Evolutionary conservation across 2,113 vertebrate species (phyloP).

Genomic region (Scatophagus argus): DNA sequence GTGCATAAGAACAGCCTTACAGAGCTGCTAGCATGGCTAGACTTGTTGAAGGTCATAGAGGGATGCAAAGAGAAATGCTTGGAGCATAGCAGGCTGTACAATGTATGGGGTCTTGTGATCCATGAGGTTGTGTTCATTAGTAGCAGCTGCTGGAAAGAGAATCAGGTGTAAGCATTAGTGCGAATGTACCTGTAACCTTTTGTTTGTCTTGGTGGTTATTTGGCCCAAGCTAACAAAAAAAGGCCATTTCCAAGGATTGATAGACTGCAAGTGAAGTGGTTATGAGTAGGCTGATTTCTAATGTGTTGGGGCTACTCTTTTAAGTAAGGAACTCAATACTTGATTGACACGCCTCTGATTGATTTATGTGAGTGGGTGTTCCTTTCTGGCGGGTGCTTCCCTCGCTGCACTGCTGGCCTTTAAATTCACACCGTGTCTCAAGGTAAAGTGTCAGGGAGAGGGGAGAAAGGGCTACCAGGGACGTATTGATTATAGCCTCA

Average conservation of each 20-base stretch:
- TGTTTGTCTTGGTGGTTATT: background rate
- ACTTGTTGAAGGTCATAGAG: constrained; percentile 43
- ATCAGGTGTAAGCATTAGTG: background rate
- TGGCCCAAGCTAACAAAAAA: background rate
- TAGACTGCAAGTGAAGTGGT: constrained; percentile 1
- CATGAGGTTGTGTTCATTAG: background rate
- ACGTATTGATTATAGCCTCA: constrained; percentile 74
- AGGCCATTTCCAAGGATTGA: constrained; percentile 1
- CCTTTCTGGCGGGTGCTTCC: constrained; percentile 54
- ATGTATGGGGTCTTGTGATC: background rate
- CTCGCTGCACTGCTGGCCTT: constrained; percentile 63
- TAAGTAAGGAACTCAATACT: constrained; percentile 15
- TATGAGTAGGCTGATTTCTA: constrained; percentile 3
- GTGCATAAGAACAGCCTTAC: background rate
- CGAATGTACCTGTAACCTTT: background rate
- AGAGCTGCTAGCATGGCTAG: background rate
- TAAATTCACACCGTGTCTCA: constrained; percentile 78
- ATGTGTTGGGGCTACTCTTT: constrained; percentile 15
- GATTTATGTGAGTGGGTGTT: constrained; percentile 58
- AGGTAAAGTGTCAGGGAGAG: constrained; percentile 75
- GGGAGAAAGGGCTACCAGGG: constrained; percentile 58
- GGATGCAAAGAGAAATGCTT: constrained; percentile 16
- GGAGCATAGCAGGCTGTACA: background rate
- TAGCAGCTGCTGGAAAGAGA: background rate
- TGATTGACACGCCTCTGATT: constrained; percentile 52